These are phyloP conservation scores for Propithecus deckenii DNA, from an alignment of 2,797 vertebrate species.

Conservation along the genomic window DNA sequence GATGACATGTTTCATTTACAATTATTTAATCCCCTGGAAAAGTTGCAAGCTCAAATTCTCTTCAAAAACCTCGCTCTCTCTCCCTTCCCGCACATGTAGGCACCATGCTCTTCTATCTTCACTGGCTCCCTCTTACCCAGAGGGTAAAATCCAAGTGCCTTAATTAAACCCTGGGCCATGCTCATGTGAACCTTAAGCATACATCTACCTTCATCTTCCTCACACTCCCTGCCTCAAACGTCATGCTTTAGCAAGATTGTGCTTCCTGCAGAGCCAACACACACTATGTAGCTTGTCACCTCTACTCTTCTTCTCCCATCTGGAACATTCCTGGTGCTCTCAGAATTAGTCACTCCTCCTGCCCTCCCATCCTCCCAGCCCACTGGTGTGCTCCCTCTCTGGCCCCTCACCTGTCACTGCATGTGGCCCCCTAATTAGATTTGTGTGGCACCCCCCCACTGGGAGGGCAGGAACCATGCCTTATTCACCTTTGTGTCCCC, in stretches of 20 bases:
- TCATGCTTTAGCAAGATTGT: too few species aligned
- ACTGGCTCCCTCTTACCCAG: not conserved
- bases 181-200: too few species aligned
- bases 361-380: not conserved
- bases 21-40: not conserved
- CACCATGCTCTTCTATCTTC: not conserved
- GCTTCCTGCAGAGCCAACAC: not conserved
- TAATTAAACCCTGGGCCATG: not conserved
- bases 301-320: not conserved
- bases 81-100: rapidly evolving
- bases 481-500: not conserved
- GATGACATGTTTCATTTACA: not conserved
- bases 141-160: not conserved
- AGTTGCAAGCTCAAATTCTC: not conserved
- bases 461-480: not conserved
- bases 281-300: rapidly evolving
- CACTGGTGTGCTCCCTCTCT: too few species aligned
- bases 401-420: not conserved
- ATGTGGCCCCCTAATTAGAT: rapidly evolving
- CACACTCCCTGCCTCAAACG: not conserved
- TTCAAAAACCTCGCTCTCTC: not conserved
- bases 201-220: not conserved
- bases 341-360: not conserved
- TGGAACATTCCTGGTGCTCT: not conserved
- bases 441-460: rapidly evolving